Evolutionary conservation across 2,113 vertebrate genomes (phyloP).

Genomic region (Leucopsar rothschildi): DNA sequence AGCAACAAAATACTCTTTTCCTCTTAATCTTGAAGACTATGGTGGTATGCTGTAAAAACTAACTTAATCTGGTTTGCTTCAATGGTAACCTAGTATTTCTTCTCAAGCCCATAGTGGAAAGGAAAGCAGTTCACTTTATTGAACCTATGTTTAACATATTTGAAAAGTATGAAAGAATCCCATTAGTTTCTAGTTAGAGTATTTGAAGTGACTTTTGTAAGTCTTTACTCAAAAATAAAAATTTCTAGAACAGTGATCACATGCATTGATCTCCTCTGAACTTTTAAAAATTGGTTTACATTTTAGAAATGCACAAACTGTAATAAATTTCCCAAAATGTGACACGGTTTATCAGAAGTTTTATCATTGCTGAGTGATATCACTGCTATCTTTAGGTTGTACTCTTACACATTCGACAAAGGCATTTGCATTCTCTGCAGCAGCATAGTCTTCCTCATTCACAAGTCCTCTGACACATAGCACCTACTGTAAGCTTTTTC

Average conservation of each 20-base stretch:
- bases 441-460: not conserved
- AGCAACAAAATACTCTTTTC: not conserved
- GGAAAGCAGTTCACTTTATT: not conserved
- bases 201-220: not conserved
- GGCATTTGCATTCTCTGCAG: not conserved
- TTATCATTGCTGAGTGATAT: not conserved
- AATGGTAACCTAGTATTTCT: not conserved
- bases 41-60: not conserved
- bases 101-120: not conserved
- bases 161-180: not conserved
- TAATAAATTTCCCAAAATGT: not conserved
- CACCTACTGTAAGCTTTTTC: not conserved
- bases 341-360: not conserved
- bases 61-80: not conserved
- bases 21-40: not conserved
- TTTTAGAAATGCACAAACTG: not conserved
- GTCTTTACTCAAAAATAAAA: not conserved
- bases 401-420: not conserved
- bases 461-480: not conserved
- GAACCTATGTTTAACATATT: not conserved
- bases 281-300: not conserved
- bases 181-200: not conserved
- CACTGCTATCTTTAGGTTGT: not conserved
- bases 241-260: not conserved
- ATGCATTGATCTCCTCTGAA: not conserved